phyloP scores from a whole-genome alignment of 2,797 vertebrate genomes.

The Sorex maritimensis region DNA sequence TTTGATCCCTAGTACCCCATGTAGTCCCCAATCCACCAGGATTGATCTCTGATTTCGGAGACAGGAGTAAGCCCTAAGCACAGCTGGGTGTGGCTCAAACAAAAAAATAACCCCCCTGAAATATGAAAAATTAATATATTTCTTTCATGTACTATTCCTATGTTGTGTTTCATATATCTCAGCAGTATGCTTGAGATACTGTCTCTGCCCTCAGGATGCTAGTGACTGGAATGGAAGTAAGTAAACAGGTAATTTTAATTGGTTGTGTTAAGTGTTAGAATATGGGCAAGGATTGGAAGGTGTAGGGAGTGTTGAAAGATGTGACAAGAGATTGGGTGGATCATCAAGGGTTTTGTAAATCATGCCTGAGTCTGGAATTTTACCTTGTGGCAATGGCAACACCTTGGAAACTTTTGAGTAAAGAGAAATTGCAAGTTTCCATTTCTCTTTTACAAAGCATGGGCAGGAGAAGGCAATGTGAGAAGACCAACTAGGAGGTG shows the following conservation, averaged over 20 bases:
- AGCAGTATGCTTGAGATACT: not conserved
- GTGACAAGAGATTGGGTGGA: not conserved
- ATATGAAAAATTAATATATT: not conserved
- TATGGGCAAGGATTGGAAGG: not conserved
- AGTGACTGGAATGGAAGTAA: not conserved
- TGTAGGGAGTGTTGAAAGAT: slow-evolving; percentile 28
- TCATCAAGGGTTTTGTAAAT: slow-evolving; percentile 39
- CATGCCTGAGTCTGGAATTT: slow-evolving; percentile 25
- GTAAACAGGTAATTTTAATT: not conserved
- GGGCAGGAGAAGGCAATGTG: slow-evolving; percentile 6
- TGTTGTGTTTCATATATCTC: not conserved
- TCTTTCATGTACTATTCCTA: not conserved
- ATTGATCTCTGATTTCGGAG: too few species aligned
- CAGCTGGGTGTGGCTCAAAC: too few species aligned
- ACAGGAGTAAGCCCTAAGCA: too few species aligned
- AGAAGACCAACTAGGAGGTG: not conserved
- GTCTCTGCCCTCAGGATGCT: not conserved
- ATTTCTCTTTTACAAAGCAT: slow-evolving; percentile 33
- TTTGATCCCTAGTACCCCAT: too few species aligned
- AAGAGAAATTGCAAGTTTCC: slow-evolving; percentile 23
- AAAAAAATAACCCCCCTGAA: not conserved
- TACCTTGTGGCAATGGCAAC: not conserved
- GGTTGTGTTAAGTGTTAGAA: not conserved
- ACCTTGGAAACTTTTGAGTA: slow-evolving; percentile 35
- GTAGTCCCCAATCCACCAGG: too few species aligned